Percentiles rank a stretch among this genome's conserved stretches.
Evolutionary conservation across 2,113 vertebrate genomes (phyloP).

Genomic region (Paratilapia polleni): DNA sequence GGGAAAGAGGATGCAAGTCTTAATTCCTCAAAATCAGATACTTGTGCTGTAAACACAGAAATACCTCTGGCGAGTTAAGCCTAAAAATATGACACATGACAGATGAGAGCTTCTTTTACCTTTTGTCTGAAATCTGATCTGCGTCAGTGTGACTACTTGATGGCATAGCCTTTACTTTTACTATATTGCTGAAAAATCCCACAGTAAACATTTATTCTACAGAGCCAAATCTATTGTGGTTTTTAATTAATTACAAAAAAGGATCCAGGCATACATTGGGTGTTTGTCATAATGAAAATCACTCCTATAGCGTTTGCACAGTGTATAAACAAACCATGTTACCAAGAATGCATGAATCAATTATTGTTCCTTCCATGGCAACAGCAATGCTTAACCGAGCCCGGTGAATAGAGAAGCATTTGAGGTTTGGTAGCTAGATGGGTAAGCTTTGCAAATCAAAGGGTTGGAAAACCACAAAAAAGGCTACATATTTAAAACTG

Average conservation of each 20-base stretch:
- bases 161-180: background rate
- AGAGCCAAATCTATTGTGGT: background rate
- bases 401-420: conserved; percentile 4
- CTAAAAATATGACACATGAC: too few species aligned
- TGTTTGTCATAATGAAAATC: background rate
- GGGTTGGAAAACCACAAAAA: background rate
- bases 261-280: background rate
- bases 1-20: background rate
- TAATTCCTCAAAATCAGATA: background rate
- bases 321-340: conserved; percentile 37
- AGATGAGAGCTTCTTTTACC: rapidly evolving
- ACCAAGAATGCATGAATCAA: background rate
- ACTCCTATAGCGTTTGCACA: background rate
- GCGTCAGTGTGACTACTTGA: background rate
- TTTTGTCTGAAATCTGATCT: background rate
- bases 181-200: background rate
- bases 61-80: background rate
- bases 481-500: background rate
- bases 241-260: background rate
- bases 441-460: conserved; percentile 22
- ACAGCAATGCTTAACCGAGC: conserved; percentile 3
- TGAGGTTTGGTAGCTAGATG: background rate
- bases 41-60: background rate
- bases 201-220: background rate
- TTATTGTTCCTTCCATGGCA: conserved; percentile 31